phyloP scores from a whole-genome alignment of 1,140 invertebrate species.

The Halesus radiatus region DNA sequence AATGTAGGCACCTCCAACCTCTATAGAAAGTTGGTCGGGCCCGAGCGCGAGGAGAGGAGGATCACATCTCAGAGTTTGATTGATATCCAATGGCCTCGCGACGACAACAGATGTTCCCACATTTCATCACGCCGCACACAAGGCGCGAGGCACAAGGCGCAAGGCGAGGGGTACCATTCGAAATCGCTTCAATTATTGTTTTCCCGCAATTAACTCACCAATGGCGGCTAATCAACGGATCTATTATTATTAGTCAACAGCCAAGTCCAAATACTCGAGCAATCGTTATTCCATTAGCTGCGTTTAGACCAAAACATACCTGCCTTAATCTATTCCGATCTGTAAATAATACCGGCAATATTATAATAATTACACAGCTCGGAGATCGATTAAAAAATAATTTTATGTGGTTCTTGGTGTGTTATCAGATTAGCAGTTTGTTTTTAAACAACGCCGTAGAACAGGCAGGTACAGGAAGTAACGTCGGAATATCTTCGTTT shows the following conservation, averaged over 20 bases:
- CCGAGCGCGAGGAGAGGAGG: background rate
- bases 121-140: slow-evolving; percentile 18
- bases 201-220: slow-evolving; percentile 21
- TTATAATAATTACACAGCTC: no score
- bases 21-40: background rate
- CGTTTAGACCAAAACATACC: background rate
- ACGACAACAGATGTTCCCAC: slow-evolving; percentile 30
- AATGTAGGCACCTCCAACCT: background rate
- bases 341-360: background rate
- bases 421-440: background rate
- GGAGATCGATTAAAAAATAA: no score
- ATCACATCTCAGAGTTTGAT: slow-evolving; percentile 12
- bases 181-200: slow-evolving; percentile 22
- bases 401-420: background rate
- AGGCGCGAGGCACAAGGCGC: background rate
- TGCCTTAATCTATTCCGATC: background rate
- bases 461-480: background rate
- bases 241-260: background rate
- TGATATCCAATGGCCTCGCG: slow-evolving; percentile 29
- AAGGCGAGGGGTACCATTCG: no score
- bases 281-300: slow-evolving; percentile 1
- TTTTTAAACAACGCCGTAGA: background rate
- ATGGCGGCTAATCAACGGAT: slow-evolving; percentile 16
- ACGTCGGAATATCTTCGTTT: background rate
- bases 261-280: slow-evolving; percentile 18